These are phyloP conservation scores for Rhizomys pruinosus DNA, from an alignment of 2,113 vertebrate species.

Conservation along the genomic window DNA sequence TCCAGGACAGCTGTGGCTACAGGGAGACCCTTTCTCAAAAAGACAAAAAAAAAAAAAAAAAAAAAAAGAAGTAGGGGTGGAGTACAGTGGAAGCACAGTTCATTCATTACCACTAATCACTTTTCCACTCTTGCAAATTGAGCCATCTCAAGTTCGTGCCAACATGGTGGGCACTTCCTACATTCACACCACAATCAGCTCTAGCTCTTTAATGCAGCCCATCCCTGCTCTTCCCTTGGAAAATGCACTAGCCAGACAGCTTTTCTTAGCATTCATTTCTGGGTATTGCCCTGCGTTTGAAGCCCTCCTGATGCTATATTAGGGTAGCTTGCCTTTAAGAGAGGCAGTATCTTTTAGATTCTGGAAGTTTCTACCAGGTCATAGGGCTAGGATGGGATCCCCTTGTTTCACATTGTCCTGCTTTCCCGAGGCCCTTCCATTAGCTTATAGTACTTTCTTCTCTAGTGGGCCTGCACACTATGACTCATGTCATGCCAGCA, in stretches of 20 bases:
- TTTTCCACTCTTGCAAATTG: not conserved
- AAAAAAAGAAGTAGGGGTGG: too few relatives aligned
- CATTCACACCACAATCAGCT: not conserved
- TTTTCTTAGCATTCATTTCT: not conserved
- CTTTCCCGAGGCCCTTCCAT: not conserved
- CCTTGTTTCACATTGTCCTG: not conserved
- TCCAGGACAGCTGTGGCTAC: too few relatives aligned
- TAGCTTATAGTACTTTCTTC: not conserved
- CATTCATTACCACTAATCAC: not conserved
- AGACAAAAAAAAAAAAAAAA: too few relatives aligned
- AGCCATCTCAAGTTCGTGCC: slow-evolving; percentile 8
- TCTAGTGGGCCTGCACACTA: not conserved
- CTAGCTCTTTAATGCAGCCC: not conserved
- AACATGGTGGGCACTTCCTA: not conserved
- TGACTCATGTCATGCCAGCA: not conserved
- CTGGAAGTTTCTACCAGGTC: not conserved
- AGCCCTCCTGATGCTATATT: not conserved
- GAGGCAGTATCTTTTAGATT: not conserved
- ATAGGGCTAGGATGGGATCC: not conserved
- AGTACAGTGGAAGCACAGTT: not conserved
- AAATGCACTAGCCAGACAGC: slow-evolving; percentile 1
- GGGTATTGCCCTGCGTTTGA: not conserved
- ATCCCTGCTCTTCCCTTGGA: not conserved
- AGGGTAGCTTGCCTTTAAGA: slow-evolving; percentile 42
- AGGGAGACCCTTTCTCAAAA: too few relatives aligned